phyloP scores from a whole-genome alignment of 92 coral and sea anemone species.

The Isaurus tuberculatus region DNA sequence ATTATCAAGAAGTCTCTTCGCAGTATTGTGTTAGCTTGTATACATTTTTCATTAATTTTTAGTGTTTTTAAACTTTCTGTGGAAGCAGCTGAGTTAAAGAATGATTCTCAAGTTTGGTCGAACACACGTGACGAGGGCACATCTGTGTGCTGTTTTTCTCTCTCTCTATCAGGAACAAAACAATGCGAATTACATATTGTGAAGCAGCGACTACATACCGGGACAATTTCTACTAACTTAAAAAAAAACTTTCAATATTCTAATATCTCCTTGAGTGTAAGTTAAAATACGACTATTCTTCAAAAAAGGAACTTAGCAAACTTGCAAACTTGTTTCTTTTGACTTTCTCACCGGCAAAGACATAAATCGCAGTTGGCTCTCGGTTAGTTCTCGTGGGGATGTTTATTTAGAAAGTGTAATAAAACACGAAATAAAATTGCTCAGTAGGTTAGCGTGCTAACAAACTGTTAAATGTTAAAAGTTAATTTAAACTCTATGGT shows the following conservation, averaged over 20 bases:
- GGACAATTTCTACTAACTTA: background rate
- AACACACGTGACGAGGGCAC: conserved; percentile 35
- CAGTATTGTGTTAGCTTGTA: conserved; percentile 1
- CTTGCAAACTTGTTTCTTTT: background rate
- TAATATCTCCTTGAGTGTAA: background rate
- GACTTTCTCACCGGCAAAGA: background rate
- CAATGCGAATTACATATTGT: conserved; percentile 26
- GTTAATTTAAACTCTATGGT: conserved; percentile 27
- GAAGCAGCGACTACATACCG: conserved; percentile 11
- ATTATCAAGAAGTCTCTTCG: background rate
- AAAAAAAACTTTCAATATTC: background rate
- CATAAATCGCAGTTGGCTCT: background rate
- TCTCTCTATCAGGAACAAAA: conserved; percentile 34
- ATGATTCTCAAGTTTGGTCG: background rate
- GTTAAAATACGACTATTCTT: background rate
- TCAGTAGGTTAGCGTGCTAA: conserved; percentile 36
- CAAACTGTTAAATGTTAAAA: conserved; percentile 45
- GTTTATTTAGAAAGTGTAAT: conserved; percentile 20
- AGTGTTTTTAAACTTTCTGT: conserved; percentile 2
- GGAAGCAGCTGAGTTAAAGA: conserved; percentile 33
- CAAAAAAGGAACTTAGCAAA: background rate
- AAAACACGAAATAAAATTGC: conserved; percentile 10
- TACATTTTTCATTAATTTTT: conserved; percentile 21
- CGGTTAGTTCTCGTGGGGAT: background rate
- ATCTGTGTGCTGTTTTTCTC: conserved; percentile 31